Evolutionary conservation across 2,797 vertebrate genomes (phyloP).

Genomic region (Brachyalestes nurse): DNA sequence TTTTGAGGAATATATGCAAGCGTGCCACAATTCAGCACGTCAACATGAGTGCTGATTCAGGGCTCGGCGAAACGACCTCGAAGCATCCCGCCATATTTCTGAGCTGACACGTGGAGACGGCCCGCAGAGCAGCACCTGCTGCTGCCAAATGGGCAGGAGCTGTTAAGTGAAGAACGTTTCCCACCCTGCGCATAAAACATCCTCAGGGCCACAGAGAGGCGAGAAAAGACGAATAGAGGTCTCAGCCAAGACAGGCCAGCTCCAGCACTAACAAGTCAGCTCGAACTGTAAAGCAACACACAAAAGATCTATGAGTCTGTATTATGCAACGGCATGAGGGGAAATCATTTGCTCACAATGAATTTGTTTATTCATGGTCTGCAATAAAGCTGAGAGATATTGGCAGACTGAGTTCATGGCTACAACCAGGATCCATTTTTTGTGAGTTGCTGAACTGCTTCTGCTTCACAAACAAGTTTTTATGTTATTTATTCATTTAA

Average conservation of each 20-base stretch:
- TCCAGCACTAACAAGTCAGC: constrained; percentile 13
- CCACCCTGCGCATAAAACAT: constrained; percentile 43
- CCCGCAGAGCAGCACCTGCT: constrained; percentile 54
- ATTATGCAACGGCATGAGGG: not conserved
- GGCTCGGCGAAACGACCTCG: constrained; percentile 42
- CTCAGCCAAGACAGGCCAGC: not conserved
- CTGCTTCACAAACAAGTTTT: too few species aligned
- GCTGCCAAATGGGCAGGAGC: constrained; percentile 49
- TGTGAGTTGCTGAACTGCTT: too few species aligned
- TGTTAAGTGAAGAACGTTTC: constrained; percentile 51
- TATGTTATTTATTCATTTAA: too few species aligned
- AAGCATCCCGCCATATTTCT: constrained; percentile 43
- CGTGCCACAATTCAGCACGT: constrained; percentile 36
- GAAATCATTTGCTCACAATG: not conserved
- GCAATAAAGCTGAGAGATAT: not conserved
- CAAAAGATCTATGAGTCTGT: not conserved
- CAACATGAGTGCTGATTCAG: constrained; percentile 46
- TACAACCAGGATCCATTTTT: too few species aligned
- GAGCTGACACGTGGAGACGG: constrained; percentile 44
- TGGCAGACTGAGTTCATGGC: not conserved
- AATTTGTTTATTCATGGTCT: not conserved
- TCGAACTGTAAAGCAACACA: not conserved
- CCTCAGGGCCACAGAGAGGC: constrained; percentile 29
- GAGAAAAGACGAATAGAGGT: constrained; percentile 17
- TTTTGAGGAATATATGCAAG: constrained; percentile 46